Evolutionary conservation across 2,888 invertebrate species (phyloP).

Genomic region (Cerastoderma edule): DNA sequence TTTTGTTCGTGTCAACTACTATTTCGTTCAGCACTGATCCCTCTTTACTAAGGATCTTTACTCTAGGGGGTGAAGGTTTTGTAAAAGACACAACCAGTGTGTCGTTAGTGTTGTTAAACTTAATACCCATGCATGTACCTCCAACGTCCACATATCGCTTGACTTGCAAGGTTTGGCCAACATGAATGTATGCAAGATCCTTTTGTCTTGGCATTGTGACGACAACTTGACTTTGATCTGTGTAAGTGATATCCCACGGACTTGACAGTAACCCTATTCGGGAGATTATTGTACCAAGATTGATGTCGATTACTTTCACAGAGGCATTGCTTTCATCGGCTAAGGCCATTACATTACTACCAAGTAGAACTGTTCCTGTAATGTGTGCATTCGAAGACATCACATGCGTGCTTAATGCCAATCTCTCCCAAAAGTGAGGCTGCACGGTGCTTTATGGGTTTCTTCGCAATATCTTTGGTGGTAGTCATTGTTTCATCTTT

Average conservation of each 20-base stretch:
- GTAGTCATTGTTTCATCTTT: not conserved
- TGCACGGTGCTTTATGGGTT: not conserved
- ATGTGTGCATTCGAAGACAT: not conserved
- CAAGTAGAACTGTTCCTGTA: not conserved
- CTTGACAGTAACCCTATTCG: not conserved
- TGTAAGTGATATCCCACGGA: not conserved
- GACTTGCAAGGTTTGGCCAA: not conserved
- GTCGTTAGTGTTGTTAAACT: not conserved
- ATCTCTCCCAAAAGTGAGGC: not conserved
- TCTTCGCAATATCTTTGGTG: not conserved
- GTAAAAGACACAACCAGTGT: slow-evolving; percentile 5
- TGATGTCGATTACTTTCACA: not conserved
- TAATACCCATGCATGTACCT: not conserved
- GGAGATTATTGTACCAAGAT: not conserved
- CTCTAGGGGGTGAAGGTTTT: not conserved
- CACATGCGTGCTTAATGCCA: not conserved
- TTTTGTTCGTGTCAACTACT: no score
- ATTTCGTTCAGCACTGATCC: no score
- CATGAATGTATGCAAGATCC: not conserved
- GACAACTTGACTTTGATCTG: not conserved
- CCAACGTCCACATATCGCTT: not conserved
- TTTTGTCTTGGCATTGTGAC: not conserved
- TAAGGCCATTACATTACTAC: not conserved
- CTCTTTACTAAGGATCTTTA: not conserved
- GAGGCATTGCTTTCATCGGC: not conserved